Evolutionary conservation across 2,797 vertebrate species (phyloP).

Genomic region (Apodemus agrarius): DNA sequence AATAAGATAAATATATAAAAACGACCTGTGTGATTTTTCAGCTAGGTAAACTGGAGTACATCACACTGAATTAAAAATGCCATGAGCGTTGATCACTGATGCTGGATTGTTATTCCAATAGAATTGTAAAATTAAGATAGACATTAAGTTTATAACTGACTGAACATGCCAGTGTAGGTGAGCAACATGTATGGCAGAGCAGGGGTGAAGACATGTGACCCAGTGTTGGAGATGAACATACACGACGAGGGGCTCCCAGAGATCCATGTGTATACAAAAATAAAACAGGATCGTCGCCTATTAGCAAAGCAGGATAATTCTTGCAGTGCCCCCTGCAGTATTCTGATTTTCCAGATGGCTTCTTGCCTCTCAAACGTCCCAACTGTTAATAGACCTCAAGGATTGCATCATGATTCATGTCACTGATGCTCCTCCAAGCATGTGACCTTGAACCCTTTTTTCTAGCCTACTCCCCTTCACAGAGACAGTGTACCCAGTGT

Average conservation of each 20-base stretch:
- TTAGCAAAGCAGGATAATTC: not conserved
- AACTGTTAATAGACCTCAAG: not conserved
- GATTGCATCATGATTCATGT: not conserved
- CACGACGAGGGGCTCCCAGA: accelerated
- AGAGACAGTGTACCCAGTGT: not conserved
- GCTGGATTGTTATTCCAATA: not conserved
- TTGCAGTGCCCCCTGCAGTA: not conserved
- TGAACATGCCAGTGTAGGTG: no score
- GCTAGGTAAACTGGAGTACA: not conserved
- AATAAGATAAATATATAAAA: not conserved
- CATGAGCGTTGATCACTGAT: not conserved
- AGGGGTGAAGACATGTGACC: not conserved
- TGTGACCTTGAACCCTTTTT: not conserved
- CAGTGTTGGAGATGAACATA: accelerated
- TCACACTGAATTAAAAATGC: not conserved
- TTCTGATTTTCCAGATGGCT: not conserved
- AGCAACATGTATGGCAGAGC: not conserved
- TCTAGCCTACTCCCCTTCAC: not conserved
- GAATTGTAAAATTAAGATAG: not conserved
- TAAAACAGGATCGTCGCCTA: not conserved
- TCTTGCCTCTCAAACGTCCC: not conserved
- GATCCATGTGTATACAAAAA: accelerated
- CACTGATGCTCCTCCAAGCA: not conserved
- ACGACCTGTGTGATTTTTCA: not conserved
- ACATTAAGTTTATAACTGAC: not conserved